Base-by-base conservation (phyloP, 1,140 invertebrate species). In the Drosophila lacertosa region DNA sequence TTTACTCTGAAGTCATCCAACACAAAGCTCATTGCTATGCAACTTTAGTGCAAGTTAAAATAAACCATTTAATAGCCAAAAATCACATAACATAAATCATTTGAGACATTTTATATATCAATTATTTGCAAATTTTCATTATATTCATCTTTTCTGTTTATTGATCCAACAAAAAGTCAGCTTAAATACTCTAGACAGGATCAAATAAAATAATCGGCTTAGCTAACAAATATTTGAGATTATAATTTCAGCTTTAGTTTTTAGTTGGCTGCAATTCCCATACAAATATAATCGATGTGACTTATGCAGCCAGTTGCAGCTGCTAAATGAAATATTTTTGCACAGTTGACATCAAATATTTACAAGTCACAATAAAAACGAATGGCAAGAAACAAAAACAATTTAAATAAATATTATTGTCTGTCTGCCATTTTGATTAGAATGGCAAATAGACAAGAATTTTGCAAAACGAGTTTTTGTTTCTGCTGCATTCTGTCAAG, bases 261-360 rank as follows among this genome's bases (percentile, higher is more conserved):
- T 60, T 35, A 35, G 29, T 37, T 37, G 39, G 54, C 63, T 59
- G 50, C 63, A 58, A 32, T 63, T 53, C 39, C 24, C 24, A 20
- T 18, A 15, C 44, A n/a, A n/a, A 18, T 18, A 29, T 55, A 53
- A 80, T 53, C 53, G 35, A 40, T 62, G 39, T 40, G 39, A 53
- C 65, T 68, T 62, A 59, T 66, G 20, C 32, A 29, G 42, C 53
- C 35, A 11, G 16, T 24, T 22, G 50, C 60, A 62, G 18, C 16
- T 58, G 35, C 20, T 44, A 44, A 53, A 59, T 57, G 44, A 4
- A 51, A 20, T 20, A 35, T 51, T 65, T 65, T 64, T 64, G 69
- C 53, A n/a, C 42, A 55, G 13, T 58, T 53, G 32, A 55, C 63
- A 59, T 83, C 26, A 73, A 74, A 70, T 78, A 74, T 81, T 78